phyloP scores from a whole-genome alignment of 2,888 invertebrate genomes.

The Sinopyrophorus schimmeli region DNA sequence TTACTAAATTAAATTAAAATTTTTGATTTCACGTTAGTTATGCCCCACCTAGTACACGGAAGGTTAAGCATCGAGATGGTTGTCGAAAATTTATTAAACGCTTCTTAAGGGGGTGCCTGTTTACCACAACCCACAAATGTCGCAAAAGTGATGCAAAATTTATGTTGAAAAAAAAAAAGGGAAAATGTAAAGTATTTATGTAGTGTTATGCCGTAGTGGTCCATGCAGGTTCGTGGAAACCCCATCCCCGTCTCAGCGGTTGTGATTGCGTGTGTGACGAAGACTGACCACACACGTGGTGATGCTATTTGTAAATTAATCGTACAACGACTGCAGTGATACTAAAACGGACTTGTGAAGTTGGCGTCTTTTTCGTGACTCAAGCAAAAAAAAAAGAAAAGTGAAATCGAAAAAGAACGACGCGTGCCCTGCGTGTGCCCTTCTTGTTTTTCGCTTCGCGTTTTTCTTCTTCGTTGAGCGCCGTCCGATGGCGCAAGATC shows the following conservation, averaged over 20 bases:
- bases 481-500: conserved; percentile 12
- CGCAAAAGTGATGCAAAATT: too few relatives aligned
- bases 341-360: conserved; percentile 16
- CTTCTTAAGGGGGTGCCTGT: too few relatives aligned
- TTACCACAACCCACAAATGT: conserved; percentile 1
- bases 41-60: too few relatives aligned
- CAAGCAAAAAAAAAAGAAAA: too few relatives aligned
- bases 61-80: too few relatives aligned
- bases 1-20: too few relatives aligned
- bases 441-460: background rate
- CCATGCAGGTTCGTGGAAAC: conserved; percentile 17
- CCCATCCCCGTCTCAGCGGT: conserved; percentile 30
- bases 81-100: too few relatives aligned
- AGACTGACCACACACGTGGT: conserved; percentile 32
- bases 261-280: conserved; percentile 38
- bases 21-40: too few relatives aligned
- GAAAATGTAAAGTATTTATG: conserved; percentile 5
- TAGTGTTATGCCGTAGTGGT: conserved; percentile 2
- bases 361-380: conserved; percentile 18
- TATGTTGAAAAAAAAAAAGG: too few relatives aligned
- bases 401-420: too few relatives aligned
- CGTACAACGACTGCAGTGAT: conserved; percentile 26
- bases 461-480: conserved; percentile 12
- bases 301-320: conserved; percentile 35
- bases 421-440: too few relatives aligned